Evolutionary conservation across 2,797 vertebrate species (phyloP).

Genomic region (Macrochelys suwanniensis): DNA sequence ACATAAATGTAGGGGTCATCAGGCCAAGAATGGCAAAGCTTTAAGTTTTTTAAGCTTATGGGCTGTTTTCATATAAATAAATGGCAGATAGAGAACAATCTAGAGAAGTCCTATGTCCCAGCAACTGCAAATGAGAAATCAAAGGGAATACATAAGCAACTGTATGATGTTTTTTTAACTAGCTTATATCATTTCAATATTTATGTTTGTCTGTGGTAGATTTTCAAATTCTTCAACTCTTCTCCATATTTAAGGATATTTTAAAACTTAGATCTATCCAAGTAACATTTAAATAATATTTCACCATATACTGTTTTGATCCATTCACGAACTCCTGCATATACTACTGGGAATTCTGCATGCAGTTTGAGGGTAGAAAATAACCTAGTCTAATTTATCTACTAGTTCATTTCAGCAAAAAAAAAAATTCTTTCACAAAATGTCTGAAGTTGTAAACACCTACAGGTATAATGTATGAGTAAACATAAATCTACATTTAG

Average conservation of each 20-base stretch:
- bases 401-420: background rate
- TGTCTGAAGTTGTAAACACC: background rate
- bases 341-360: background rate
- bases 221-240: background rate
- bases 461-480: background rate
- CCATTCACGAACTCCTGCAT: background rate
- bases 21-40: background rate
- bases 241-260: background rate
- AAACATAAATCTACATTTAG: background rate
- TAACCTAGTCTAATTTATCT: background rate
- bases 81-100: background rate
- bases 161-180: background rate
- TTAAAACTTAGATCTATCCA: background rate
- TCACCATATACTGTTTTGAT: background rate
- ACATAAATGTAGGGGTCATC: background rate
- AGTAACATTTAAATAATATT: background rate
- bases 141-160: conserved; percentile 53
- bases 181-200: conserved; percentile 20
- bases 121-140: conserved; percentile 41
- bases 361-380: background rate
- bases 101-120: background rate
- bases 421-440: background rate
- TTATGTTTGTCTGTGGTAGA: conserved; percentile 2
- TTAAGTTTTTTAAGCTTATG: conserved; percentile 10
- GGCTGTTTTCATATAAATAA: conserved; percentile 8